A percentile compares a stretch with the other conserved stretches of the same genome.
These are phyloP conservation scores for Lasioglossum marginatum DNA, from an alignment of 2,888 invertebrate species.

Conservation along the genomic window DNA sequence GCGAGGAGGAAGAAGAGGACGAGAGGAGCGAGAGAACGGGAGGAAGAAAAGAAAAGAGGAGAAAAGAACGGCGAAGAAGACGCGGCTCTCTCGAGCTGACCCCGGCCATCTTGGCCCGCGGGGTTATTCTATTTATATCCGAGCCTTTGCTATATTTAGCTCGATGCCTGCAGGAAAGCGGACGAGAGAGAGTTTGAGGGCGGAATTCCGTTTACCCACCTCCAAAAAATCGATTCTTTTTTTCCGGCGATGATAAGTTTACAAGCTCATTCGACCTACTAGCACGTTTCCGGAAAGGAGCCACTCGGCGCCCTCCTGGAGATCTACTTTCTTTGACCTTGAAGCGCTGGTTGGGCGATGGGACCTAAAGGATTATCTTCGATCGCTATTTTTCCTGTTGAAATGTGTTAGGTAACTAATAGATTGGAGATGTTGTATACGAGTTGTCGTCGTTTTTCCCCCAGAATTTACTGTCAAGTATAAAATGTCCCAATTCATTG, in stretches of 20 bases:
- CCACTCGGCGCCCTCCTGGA: background rate
- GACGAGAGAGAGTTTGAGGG: conserved; percentile 66
- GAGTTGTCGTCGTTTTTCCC: too few species aligned
- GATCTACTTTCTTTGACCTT: background rate
- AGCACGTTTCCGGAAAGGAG: background rate
- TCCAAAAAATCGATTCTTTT: background rate
- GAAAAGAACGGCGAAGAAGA: background rate
- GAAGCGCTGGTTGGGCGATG: background rate
- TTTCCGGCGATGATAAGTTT: background rate
- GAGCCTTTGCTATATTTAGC: conserved; percentile 80
- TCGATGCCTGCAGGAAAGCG: conserved; percentile 68
- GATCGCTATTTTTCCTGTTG: background rate
- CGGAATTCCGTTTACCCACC: conserved; percentile 17
- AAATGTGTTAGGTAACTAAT: too few species aligned
- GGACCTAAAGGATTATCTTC: background rate
- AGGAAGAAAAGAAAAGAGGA: conserved; percentile 42
- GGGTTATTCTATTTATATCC: conserved; percentile 81
- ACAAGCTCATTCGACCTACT: background rate
- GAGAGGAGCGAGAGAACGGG: conserved; percentile 17
- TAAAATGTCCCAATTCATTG: too few species aligned
- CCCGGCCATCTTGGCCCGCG: conserved; percentile 73
- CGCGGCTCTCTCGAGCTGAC: conserved; percentile 59
- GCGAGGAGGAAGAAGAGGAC: background rate
- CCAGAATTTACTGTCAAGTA: too few species aligned
- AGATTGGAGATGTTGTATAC: too few species aligned